Evolutionary conservation across 2,888 invertebrate species (phyloP).

Genomic region (Thyatira batis): DNA sequence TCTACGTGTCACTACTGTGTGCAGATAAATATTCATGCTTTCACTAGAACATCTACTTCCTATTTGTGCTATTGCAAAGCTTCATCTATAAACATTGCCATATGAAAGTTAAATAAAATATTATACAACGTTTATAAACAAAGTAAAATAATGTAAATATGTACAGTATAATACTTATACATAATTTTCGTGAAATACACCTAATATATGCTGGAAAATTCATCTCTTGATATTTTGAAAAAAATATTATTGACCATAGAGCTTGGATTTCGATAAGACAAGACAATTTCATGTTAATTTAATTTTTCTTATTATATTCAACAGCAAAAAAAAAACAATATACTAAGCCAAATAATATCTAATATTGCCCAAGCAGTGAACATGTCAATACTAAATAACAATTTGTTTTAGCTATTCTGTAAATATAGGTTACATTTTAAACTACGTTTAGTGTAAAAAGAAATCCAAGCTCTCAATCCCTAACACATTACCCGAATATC

Average conservation of each 20-base stretch:
- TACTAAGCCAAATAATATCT: neutral
- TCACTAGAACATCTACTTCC: slow-evolving; percentile 18
- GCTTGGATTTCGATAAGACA: neutral
- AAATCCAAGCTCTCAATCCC: slow-evolving; percentile 29
- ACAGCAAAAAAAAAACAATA: neutral
- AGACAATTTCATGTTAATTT: neutral
- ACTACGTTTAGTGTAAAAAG: neutral
- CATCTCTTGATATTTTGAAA: neutral
- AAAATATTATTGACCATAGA: neutral
- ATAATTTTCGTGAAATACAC: neutral
- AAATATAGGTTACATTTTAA: neutral
- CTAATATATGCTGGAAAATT: neutral
- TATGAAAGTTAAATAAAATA: slow-evolving; percentile 4
- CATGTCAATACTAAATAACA: too few relatives aligned
- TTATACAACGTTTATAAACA: slow-evolving; percentile 1
- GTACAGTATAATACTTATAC: neutral
- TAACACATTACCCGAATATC: slow-evolving; percentile 13
- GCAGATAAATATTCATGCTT: slow-evolving; percentile 51
- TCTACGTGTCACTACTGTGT: slow-evolving; percentile 53
- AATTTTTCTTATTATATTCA: neutral
- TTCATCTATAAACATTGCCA: slow-evolving; percentile 25
- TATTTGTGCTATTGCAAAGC: neutral
- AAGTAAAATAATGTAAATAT: neutral
- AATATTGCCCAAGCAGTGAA: neutral
- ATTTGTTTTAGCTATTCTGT: too few relatives aligned